Percentiles rank a stretch among this genome's conserved stretches.
These are phyloP conservation scores for Sus cebifrons DNA, from an alignment of 2,797 vertebrate species.

Conservation along the genomic window DNA sequence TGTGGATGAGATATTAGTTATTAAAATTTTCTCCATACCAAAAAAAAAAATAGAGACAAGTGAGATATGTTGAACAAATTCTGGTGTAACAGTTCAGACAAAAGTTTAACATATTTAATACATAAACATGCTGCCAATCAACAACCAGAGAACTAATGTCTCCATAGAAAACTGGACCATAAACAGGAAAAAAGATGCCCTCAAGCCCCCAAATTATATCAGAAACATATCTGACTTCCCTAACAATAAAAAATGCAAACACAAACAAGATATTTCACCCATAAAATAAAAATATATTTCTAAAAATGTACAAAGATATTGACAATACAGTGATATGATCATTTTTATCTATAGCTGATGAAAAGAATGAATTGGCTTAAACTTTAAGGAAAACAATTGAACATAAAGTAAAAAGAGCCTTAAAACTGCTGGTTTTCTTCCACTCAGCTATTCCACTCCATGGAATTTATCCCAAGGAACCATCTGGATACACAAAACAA, in stretches of 20 bases:
- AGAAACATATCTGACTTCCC: not conserved
- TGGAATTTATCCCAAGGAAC: not conserved
- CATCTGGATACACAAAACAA: not conserved
- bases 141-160: conserved; percentile 30
- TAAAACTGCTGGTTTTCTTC: not conserved
- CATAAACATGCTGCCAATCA: not conserved
- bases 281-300: conserved; percentile 42
- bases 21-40: not conserved
- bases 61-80: conserved; percentile 45
- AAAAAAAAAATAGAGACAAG: not conserved
- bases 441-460: not conserved
- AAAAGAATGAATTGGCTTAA: conserved; percentile 16
- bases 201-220: not conserved
- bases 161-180: conserved; percentile 10
- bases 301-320: conserved; percentile 30
- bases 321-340: not conserved
- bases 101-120: conserved; percentile 21
- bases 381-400: conserved; percentile 29
- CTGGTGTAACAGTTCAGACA: not conserved
- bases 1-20: not conserved
- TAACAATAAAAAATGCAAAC: conserved; percentile 32
- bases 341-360: conserved; percentile 9
- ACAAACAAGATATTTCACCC: not conserved
- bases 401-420: not conserved
- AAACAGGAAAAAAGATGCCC: not conserved